Conservation (phyloP, 2,797 vertebrate species). For the Graptemys geographica region DNA sequence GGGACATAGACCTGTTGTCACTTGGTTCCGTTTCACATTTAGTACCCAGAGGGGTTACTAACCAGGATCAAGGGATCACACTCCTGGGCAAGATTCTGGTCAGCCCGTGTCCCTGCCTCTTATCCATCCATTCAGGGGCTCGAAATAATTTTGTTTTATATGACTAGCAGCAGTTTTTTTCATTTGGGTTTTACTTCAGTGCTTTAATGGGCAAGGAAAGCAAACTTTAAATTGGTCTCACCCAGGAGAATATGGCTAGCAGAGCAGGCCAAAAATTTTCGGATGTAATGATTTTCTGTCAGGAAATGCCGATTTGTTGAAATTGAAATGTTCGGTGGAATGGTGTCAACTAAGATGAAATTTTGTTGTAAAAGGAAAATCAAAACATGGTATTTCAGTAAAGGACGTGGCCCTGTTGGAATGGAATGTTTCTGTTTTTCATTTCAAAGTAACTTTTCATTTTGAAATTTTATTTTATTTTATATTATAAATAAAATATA, state of each 20-base stretch:
- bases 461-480: neutral
- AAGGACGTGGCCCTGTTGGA: neutral
- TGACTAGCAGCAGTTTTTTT: neutral
- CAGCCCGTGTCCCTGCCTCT: neutral
- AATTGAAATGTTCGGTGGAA: neutral
- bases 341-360: neutral
- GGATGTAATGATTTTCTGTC: neutral
- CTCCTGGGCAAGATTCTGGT: rapidly evolving
- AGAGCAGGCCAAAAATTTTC: neutral
- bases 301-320: neutral
- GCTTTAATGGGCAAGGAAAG: neutral
- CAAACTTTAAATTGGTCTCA: neutral
- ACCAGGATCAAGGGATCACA: neutral
- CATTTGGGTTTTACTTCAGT: neutral
- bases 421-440: neutral
- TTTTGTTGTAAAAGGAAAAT: neutral
- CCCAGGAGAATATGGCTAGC: neutral
- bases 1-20: rapidly evolving
- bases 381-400: neutral
- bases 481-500: neutral
- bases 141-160: neutral
- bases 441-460: neutral
- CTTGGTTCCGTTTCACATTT: neutral
- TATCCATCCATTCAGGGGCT: neutral
- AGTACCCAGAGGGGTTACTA: neutral